Conservation (phyloP, 2,113 vertebrate genomes). For the Callospermophilus lateralis region DNA sequence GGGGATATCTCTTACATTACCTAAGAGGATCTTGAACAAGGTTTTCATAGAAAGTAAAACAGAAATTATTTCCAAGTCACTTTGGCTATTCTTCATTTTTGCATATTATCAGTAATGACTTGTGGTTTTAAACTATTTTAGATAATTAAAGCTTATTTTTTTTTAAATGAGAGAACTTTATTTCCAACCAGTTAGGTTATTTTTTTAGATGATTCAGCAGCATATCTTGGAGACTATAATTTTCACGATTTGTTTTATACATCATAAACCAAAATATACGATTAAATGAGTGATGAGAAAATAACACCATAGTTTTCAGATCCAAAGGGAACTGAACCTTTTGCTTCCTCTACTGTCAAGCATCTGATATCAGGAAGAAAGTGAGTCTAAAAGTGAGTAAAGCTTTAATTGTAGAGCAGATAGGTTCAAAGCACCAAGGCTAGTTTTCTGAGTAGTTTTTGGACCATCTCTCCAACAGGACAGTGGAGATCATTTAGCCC, state of each 20-base stretch:
- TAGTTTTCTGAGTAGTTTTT: too few relatives aligned
- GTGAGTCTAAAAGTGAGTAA: not conserved
- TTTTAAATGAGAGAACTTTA: slow-evolving; percentile 4
- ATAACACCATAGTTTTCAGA: not conserved
- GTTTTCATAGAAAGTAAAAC: not conserved
- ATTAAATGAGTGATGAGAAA: not conserved
- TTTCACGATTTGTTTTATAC: slow-evolving; percentile 45
- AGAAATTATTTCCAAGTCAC: slow-evolving; percentile 41
- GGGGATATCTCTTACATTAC: not conserved
- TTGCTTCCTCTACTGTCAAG: not conserved
- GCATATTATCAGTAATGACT: not conserved
- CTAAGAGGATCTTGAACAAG: not conserved
- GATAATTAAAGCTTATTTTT: slow-evolving; percentile 9
- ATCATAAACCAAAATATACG: not conserved
- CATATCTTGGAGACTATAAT: slow-evolving; percentile 24
- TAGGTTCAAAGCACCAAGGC: not conserved
- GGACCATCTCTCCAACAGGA: not conserved
- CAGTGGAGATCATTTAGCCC: not conserved
- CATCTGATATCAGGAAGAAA: not conserved
- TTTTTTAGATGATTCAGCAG: not conserved
- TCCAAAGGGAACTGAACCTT: not conserved
- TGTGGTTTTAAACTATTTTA: slow-evolving; percentile 49
- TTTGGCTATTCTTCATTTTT: not conserved
- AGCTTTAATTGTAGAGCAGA: not conserved
- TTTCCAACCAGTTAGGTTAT: not conserved